Evolutionary conservation across 2,113 vertebrate genomes (phyloP).

Genomic region (Taxidea taxus): DNA sequence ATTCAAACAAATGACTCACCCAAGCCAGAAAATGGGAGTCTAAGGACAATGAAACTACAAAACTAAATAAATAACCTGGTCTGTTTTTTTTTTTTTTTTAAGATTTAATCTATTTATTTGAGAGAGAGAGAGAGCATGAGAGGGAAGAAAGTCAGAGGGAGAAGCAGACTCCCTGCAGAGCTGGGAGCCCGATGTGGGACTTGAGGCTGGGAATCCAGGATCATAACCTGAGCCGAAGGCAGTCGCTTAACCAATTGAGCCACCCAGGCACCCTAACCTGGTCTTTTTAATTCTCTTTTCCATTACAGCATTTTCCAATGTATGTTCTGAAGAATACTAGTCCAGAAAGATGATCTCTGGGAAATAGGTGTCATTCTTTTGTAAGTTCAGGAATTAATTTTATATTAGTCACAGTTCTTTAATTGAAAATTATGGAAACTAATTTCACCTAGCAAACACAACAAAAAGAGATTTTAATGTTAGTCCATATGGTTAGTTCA

Average conservation of each 20-base stretch:
- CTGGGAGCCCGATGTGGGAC: too few species aligned
- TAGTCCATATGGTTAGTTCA: neutral
- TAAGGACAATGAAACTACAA: neutral
- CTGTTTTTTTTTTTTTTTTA: neutral
- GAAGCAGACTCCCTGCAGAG: too few species aligned
- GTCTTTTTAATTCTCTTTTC: constrained; percentile 13
- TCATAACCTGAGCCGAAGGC: too few species aligned
- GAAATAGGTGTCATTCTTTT: neutral
- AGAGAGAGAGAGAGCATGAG: too few species aligned
- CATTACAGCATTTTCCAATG: neutral
- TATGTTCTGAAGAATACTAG: neutral
- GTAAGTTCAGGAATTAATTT: neutral
- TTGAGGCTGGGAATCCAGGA: too few species aligned
- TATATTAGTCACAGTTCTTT: neutral
- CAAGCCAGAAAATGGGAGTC: neutral
- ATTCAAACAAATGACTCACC: neutral
- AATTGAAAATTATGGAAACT: constrained; percentile 26
- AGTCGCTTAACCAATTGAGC: too few species aligned
- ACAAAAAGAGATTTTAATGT: neutral
- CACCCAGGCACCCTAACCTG: too few species aligned
- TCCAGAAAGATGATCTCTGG: neutral
- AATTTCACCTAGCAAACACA: neutral
- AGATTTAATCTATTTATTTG: too few species aligned
- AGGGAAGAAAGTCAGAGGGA: too few species aligned
- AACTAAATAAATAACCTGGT: neutral